A percentile compares a stretch with the other conserved stretches of the same genome.
phyloP scores from a whole-genome alignment of 2,888 invertebrate genomes.

The Quadroppia sp. region DNA sequence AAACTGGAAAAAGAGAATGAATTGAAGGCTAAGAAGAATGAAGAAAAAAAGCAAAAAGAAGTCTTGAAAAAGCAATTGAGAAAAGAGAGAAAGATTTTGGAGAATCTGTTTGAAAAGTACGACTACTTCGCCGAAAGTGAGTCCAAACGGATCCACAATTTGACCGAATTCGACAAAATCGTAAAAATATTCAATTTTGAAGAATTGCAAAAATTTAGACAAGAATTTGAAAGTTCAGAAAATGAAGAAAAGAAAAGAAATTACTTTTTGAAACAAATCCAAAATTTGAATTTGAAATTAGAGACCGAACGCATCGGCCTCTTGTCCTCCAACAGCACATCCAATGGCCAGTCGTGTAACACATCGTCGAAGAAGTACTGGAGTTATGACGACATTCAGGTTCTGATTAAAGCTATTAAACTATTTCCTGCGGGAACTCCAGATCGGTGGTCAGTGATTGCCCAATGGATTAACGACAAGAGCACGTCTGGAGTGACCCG shows the following conservation, averaged over 20 bases:
- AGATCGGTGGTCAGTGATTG: conserved; percentile 63
- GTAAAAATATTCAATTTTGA: conserved; percentile 66
- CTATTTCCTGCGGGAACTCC: conserved; percentile 91
- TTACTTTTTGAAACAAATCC: conserved; percentile 56
- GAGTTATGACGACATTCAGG: conserved; percentile 77
- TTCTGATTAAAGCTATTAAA: conserved; percentile 94
- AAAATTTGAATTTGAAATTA: conserved; percentile 68
- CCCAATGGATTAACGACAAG: conserved; percentile 87
- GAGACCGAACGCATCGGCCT: conserved; percentile 65
- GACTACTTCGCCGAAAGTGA: conserved; percentile 63
- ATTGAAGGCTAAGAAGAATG: conserved; percentile 49
- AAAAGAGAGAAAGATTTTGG: conserved; percentile 69
- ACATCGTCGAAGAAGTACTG: conserved; percentile 59
- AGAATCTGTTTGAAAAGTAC: conserved; percentile 47
- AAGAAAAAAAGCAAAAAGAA: conserved; percentile 56
- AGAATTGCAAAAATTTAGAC: conserved; percentile 47
- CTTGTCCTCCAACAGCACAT: not conserved
- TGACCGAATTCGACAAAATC: conserved; percentile 87
- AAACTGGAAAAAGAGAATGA: conserved; percentile 66
- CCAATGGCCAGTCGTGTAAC: conserved; percentile 44
- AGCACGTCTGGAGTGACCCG: conserved; percentile 60
- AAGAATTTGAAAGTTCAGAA: conserved; percentile 50
- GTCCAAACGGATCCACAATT: conserved; percentile 69
- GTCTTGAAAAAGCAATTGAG: conserved; percentile 75
- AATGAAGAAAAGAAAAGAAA: conserved; percentile 17